A percentile compares a stretch with the other conserved stretches of the same genome.
These are phyloP conservation scores for Glyphotaelius pellucidus DNA, from an alignment of 2,888 invertebrate species.

Conservation along the genomic window DNA sequence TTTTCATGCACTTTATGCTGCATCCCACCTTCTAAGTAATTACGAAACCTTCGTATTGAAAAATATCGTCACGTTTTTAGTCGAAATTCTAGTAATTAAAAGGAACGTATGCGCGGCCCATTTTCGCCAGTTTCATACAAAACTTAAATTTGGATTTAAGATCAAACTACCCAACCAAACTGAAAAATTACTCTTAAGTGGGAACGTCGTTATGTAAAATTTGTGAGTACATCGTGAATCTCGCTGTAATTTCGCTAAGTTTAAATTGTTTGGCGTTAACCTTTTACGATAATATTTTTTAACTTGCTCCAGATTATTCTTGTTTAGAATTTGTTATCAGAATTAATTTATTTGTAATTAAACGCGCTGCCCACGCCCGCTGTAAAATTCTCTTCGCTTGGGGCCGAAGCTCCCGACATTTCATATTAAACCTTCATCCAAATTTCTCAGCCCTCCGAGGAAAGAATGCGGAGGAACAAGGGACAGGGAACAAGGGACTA, in stretches of 20 bases:
- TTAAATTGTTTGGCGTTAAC: not conserved
- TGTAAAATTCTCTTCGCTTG: not conserved
- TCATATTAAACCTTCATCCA: slow-evolving; percentile 23
- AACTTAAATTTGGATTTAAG: too few relatives aligned
- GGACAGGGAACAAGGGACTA: not conserved
- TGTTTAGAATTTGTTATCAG: not conserved
- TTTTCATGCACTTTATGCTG: not conserved
- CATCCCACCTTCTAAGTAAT: not conserved
- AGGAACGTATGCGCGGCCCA: too few relatives aligned
- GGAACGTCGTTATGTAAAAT: not conserved
- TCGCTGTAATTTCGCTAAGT: not conserved
- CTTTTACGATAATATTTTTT: not conserved
- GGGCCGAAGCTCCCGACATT: not conserved
- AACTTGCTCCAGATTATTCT: not conserved
- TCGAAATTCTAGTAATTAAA: not conserved
- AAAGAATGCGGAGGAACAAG: not conserved
- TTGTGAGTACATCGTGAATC: not conserved
- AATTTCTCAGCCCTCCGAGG: not conserved
- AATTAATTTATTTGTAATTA: slow-evolving; percentile 3
- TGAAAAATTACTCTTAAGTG: too few relatives aligned
- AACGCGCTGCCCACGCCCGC: not conserved
- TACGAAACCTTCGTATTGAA: not conserved
- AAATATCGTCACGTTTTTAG: not conserved
- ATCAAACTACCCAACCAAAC: too few relatives aligned
- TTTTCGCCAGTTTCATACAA: too few relatives aligned